Base-by-base conservation (phyloP, 2,113 vertebrate genomes). In the Pteruthius melanotis region DNA sequence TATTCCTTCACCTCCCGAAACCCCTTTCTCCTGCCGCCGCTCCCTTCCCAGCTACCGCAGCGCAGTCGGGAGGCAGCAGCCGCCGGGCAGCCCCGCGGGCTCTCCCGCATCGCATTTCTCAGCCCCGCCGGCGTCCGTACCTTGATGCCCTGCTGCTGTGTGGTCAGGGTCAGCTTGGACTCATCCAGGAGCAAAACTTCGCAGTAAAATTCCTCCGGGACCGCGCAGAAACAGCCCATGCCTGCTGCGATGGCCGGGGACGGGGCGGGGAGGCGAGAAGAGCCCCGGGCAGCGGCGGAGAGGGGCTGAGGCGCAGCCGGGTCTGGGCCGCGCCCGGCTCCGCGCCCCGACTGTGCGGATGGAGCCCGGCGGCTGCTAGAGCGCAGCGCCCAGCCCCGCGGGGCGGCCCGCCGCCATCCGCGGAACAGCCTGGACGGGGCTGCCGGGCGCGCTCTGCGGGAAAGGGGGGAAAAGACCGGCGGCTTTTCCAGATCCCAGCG, bases 151-250 rank as follows among this genome's bases (percentile, higher is more conserved):
- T 98, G 98, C 80, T 99, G 98, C 77, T 99, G 98, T 9, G 97
- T 97, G 45, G 98, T 99, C 57, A 99, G 97, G 8, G 97, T 98
- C 79, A 99, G 97, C 96, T 99, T 99, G 80, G 98, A 98, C 83
- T 99, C 98, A 31, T 99, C 98, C 97, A 99, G 97, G 52, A 99
- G 98, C 96, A 99, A 95, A 95, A 99, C 98, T 97, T 99, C 99
- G 94, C 98, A 99, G 94, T 99, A 99, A 85, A 99, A 99, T 94
- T 99, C 99, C 92, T 99, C 99, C 57, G 98, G 98, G 45, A 98
- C 98, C 1, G 98, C 98, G 94, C 98, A 98, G 97, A 99, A 99
- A 81, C 99, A 99, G 86, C 98, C 98, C 98, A 99, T 99, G 91
- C 91, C 97, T 89, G 90, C 96, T 80, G 89, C 11, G 72, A n/a